Evolutionary conservation across 2,113 vertebrate species (phyloP), one percentile per base, ranked within the genome.

Genomic region (Calidris pugnax): DNA sequence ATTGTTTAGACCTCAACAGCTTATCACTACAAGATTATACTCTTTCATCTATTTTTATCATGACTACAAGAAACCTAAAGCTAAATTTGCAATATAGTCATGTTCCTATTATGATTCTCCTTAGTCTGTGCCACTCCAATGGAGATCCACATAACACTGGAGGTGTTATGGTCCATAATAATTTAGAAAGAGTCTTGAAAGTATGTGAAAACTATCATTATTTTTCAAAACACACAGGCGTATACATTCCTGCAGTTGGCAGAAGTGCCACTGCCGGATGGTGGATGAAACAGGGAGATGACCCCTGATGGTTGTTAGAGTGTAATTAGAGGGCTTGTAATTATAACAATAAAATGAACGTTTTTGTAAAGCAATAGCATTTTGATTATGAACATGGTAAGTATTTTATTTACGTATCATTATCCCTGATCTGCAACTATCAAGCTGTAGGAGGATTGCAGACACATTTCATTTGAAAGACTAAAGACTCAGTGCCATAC

Each of bases 281-380:
- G 83, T 81, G 83, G 32, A 80, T 95, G 59, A n/a, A 92, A 74
- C 47, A 71, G 51, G 50, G 83, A 88, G 63, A 86, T 90, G 86
- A 93, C 88, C 90, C 87, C 55, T 84, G 86, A 81, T 77, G 32
- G 55, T 23, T 95, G 50, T 89, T 92, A 67, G 4, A 86, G 37
- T 33, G n/a, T 78, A 95, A 93, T 90, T 96, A 89, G 55, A 90
- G 23, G 0, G 2, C 50, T 77, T 77, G 75, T 88, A 93, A 95
- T 94, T 86, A 90, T 45, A 86, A 93, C 72, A 88, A 80, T 63
- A 86, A 93, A 96, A 93, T 77, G 71, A 89, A 55, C 6, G 0
- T 77, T 92, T 96, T 74, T 83, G 55, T 95, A 83, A 88, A 86
- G 76, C 68, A 77, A 50, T 84, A 95, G 89, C 72, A 71, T 93